These are phyloP conservation scores for Enteromius anoplus DNA, from an alignment of 2,797 vertebrate genomes.

Conservation along the genomic window DNA sequence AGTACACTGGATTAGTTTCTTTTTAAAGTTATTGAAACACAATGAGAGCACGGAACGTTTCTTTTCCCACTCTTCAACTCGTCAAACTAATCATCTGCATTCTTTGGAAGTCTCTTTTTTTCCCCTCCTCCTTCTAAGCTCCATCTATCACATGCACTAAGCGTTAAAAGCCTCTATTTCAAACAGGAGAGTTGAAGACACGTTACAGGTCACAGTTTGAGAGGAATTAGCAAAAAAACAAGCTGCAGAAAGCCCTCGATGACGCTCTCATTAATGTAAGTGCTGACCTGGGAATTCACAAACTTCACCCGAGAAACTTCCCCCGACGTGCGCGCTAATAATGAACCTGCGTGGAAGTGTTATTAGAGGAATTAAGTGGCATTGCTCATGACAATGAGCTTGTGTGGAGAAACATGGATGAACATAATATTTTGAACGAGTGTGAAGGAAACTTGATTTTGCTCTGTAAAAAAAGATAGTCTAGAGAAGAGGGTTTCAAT, in stretches of 20 bases:
- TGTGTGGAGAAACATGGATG: constrained; percentile 42
- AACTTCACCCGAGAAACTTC: constrained; percentile 46
- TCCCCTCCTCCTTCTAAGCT: constrained; percentile 61
- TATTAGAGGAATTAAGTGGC: constrained; percentile 37
- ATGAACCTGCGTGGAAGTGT: constrained; percentile 33
- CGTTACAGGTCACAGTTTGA: constrained; percentile 66
- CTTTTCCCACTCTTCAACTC: constrained; percentile 57
- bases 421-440: constrained; percentile 30
- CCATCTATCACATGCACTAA: constrained; percentile 49
- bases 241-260: constrained; percentile 49
- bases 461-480: constrained; percentile 4
- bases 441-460: constrained; percentile 21
- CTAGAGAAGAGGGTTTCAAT: background rate
- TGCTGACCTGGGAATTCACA: constrained; percentile 57
- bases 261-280: constrained; percentile 49
- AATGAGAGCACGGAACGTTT: constrained; percentile 69
- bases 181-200: constrained; percentile 66
- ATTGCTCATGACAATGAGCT: constrained; percentile 46
- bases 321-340: constrained; percentile 34
- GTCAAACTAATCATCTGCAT: constrained; percentile 70
- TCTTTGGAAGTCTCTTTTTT: constrained; percentile 63
- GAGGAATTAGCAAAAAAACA: constrained; percentile 77
- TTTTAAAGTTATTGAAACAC: constrained; percentile 81
- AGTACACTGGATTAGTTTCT: constrained; percentile 79
- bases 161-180: constrained; percentile 77